Base-by-base conservation (phyloP, 92 coral and sea anemone species). In the Siderastrea radians region DNA sequence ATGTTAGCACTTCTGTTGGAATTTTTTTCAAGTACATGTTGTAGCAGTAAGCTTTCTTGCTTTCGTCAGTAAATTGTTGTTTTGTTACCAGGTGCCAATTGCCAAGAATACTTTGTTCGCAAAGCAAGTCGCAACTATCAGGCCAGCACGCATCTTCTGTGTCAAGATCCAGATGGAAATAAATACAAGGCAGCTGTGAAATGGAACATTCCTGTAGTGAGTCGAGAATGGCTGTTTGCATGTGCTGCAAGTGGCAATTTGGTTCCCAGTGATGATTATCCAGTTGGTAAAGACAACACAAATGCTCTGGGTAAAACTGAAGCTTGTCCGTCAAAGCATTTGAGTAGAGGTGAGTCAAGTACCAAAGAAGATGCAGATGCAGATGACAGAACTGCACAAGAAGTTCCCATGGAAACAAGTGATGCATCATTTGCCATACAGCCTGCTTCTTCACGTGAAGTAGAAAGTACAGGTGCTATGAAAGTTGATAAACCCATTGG, bases 71-170 rank as follows among this genome's bases (percentile, higher is more conserved):
- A 62, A 65, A 53, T 64, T 17, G 46, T 49, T 90, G 57, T 44
- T 12, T 54, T 72, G 49, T 77, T 75, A 45, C 45, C 76, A 96
- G 99, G 99, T 70, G 98, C 98, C 51, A 84, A 49, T 62, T 96
- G 95, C 72, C 99, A 97, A 82, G 99, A 97, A 67, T 91, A 88
- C 50, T 95, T 97, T 90, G 98, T 95, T 11, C 98, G 95, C 49
- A 92, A 90, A 74, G 88, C 89, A 48, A 88, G 90, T 69, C 77
- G 84, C 60, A 94, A 85, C 68, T 83, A 87, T 62, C 59, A 86
- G 57, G 98, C 95, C 49, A 97, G 95, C 81, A 97, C 98, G 8
- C 99, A 97, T 72, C 97, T 97, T 45, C 87, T 97, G 53, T 92
- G 95, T 64, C 91, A 83, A 89, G 94, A 92, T 74, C 95, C 97